These are phyloP conservation scores for Pseudachorutes palmiensis DNA, from an alignment of 1,140 invertebrate genomes.

Conservation along the genomic window DNA sequence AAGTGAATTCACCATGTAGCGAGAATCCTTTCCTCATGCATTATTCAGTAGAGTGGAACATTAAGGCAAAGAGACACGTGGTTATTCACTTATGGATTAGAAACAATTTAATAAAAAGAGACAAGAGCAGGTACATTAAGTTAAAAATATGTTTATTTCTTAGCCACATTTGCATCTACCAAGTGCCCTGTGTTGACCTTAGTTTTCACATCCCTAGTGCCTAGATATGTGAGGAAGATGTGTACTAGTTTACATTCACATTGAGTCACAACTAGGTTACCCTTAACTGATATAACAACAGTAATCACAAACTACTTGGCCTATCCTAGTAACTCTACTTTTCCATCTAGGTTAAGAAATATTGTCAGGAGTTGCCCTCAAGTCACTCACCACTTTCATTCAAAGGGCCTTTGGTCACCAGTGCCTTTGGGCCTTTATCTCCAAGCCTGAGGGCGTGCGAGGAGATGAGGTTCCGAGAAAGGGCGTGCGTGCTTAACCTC, in stretches of 20 bases:
- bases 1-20: too few relatives aligned
- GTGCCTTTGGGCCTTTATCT: too few relatives aligned
- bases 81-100: not conserved
- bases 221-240: not conserved
- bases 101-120: not conserved
- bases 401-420: too few relatives aligned
- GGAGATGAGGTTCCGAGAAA: too few relatives aligned
- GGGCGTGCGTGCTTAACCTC: too few relatives aligned
- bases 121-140: not conserved
- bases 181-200: not conserved
- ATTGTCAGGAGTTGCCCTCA: too few relatives aligned
- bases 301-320: not conserved
- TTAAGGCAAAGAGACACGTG: not conserved
- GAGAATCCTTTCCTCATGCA: not conserved
- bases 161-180: not conserved
- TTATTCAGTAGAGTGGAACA: not conserved
- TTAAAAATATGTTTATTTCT: not conserved
- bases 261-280: not conserved
- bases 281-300: not conserved
- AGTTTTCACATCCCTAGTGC: not conserved
- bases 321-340: too few relatives aligned
- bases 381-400: too few relatives aligned
- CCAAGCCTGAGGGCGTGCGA: too few relatives aligned
- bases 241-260: not conserved
- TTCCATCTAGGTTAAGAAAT: too few relatives aligned